These are phyloP conservation scores for Alloplasta piceator DNA, from an alignment of 2,888 invertebrate genomes.

Conservation along the genomic window DNA sequence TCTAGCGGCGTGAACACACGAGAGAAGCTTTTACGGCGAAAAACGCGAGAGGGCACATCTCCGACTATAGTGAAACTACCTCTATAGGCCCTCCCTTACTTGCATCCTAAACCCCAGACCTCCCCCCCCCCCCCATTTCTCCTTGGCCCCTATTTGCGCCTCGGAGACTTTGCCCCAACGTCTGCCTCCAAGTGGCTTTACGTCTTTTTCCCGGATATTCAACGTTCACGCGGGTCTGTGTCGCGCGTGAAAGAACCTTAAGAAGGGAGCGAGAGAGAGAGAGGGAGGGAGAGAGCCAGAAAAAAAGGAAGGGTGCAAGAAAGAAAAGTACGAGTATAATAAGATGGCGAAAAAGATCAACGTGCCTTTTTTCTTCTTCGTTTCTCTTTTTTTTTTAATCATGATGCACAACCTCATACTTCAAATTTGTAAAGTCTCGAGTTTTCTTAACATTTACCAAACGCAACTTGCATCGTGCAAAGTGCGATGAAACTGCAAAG, in stretches of 20 bases:
- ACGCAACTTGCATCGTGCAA: too few species aligned
- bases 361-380: too few species aligned
- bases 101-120: constrained; percentile 21
- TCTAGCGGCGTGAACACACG: constrained; percentile 5
- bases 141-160: constrained; percentile 6
- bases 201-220: constrained; percentile 44
- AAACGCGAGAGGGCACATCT: constrained; percentile 41
- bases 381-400: too few species aligned
- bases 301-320: constrained; percentile 7
- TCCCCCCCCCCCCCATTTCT: constrained; percentile 23
- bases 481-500: too few species aligned
- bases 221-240: constrained; percentile 30
- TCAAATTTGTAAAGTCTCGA: too few species aligned
- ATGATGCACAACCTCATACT: too few species aligned
- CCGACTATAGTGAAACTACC: constrained; percentile 9
- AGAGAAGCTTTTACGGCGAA: constrained; percentile 55
- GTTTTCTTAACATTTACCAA: too few species aligned
- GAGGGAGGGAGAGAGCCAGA: constrained; percentile 8
- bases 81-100: constrained; percentile 43
- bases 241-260: not conserved
- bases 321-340: constrained; percentile 7
- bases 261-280: constrained; percentile 15
- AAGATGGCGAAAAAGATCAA: constrained; percentile 8
- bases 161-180: constrained; percentile 15
- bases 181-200: constrained; percentile 52